Percentiles rank a stretch among this genome's conserved stretches.
Conservation (phyloP, 2,113 vertebrate species). For the Plectropomus leopardus region DNA sequence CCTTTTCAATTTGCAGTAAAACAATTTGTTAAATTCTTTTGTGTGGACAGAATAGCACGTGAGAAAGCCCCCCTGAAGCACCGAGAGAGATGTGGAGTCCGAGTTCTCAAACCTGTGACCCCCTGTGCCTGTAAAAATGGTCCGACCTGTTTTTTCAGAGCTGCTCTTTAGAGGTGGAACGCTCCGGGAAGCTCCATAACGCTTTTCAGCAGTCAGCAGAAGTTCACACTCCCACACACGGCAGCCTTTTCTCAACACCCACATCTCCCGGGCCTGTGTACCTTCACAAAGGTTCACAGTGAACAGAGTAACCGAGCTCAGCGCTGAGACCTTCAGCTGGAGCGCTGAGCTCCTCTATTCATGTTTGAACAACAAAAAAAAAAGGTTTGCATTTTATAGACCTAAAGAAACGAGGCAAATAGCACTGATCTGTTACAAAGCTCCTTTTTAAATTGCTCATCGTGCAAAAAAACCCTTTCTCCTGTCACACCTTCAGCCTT, state of each 20-base stretch:
- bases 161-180: slow-evolving; percentile 32
- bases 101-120: slow-evolving; percentile 21
- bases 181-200: slow-evolving; percentile 37
- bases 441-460: slow-evolving; percentile 31
- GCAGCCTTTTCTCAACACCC: slow-evolving; percentile 57
- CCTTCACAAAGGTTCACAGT: slow-evolving; percentile 60
- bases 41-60: background rate
- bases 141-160: slow-evolving; percentile 18
- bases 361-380: background rate
- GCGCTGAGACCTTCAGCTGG: slow-evolving; percentile 10
- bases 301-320: slow-evolving; percentile 6
- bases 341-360: background rate
- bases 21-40: background rate
- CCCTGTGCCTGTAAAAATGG: slow-evolving; percentile 5
- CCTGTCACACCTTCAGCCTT: slow-evolving; percentile 1
- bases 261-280: slow-evolving; percentile 35
- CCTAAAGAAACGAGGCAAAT: slow-evolving; percentile 10
- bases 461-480: slow-evolving; percentile 9
- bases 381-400: background rate
- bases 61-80: background rate
- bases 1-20: background rate
- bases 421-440: slow-evolving; percentile 10
- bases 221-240: slow-evolving; percentile 63
- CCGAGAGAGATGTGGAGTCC: background rate
- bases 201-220: slow-evolving; percentile 61